Conservation (phyloP, 2,797 vertebrate genomes). For the Nothura maculosa region DNA sequence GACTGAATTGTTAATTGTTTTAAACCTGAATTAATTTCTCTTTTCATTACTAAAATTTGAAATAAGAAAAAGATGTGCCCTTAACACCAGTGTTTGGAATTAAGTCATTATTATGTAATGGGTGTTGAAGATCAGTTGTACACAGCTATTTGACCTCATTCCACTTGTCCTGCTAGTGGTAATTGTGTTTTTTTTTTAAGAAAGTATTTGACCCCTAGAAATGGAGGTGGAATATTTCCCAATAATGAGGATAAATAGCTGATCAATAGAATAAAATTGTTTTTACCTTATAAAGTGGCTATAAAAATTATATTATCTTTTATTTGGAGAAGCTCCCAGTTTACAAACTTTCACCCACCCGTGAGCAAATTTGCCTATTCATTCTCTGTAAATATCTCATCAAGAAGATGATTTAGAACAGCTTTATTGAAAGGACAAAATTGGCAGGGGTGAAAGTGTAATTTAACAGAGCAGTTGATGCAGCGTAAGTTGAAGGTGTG, state of each 20-base stretch:
- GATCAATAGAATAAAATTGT: neutral
- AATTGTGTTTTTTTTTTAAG: neutral
- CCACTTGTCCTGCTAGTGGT: neutral
- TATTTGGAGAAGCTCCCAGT: neutral
- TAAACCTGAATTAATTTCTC: constrained; percentile 52
- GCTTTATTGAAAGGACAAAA: neutral
- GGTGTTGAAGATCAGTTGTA: neutral
- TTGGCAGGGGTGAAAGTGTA: neutral
- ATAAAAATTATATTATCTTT: neutral
- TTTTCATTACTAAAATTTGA: neutral
- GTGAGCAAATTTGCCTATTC: neutral
- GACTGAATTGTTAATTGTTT: constrained; percentile 19
- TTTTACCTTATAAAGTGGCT: neutral
- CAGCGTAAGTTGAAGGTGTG: neutral
- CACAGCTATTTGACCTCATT: neutral
- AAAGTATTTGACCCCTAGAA: neutral
- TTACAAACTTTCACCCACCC: neutral
- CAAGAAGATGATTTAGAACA: neutral
- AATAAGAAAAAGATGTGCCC: neutral
- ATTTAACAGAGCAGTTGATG: neutral
- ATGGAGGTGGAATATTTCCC: neutral
- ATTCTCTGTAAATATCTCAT: neutral
- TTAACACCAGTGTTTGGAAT: neutral
- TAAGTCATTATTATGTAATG: neutral
- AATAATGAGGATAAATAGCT: neutral